These are phyloP conservation scores for Coelogynopora nodosa DNA, from an alignment of 2,888 invertebrate genomes.

Conservation along the genomic window DNA sequence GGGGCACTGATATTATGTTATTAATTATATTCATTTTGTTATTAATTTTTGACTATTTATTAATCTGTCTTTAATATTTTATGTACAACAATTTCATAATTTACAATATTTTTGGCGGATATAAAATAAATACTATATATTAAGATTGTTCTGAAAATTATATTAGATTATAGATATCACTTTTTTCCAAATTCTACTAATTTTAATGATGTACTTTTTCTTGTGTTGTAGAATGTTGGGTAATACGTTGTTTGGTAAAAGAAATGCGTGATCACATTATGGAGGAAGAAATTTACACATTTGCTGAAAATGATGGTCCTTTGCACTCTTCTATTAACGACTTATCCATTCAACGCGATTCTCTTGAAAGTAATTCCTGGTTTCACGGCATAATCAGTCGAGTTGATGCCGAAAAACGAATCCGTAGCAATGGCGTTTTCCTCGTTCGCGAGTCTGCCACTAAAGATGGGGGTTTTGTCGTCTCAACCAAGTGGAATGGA, in stretches of 20 bases:
- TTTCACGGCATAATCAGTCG: neutral
- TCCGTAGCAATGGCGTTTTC: neutral
- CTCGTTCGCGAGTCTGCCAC: neutral
- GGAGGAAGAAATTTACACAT: neutral
- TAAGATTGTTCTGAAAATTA: no score
- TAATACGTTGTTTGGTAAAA: neutral
- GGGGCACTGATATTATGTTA: no score
- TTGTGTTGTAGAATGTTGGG: neutral
- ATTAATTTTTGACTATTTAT: no score
- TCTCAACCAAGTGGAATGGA: conserved; percentile 1
- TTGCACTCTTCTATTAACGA: neutral
- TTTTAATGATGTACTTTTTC: neutral
- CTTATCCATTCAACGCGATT: neutral
- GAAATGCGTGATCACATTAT: neutral
- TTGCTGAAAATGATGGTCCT: neutral
- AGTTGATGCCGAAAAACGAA: neutral
- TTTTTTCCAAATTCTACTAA: no score
- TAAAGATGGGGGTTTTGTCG: neutral
- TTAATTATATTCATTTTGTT: no score
- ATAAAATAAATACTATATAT: no score
- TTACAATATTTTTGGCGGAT: no score
- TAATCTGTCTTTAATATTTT: no score
- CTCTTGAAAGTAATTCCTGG: neutral
- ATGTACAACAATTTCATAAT: no score
- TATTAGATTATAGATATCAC: no score